Conservation (phyloP, 2,113 vertebrate genomes). For the Neogale vison region DNA sequence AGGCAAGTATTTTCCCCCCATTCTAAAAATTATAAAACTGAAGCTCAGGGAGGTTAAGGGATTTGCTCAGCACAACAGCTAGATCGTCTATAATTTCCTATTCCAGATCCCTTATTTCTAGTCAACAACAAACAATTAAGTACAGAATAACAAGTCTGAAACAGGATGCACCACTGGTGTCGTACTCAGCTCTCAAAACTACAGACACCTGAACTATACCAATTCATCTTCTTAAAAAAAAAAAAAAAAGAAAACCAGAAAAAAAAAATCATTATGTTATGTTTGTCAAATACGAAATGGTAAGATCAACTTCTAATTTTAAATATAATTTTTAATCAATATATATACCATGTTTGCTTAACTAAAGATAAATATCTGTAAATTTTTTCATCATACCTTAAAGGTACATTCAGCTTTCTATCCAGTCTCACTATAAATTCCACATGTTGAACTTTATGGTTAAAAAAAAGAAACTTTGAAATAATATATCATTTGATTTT, state of each 20-base stretch:
- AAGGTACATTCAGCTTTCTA: neutral
- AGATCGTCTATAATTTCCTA: neutral
- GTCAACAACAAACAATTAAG: neutral
- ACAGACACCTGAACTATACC: neutral
- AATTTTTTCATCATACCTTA: neutral
- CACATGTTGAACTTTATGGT: neutral
- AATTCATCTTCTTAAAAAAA: neutral
- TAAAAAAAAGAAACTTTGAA: slow-evolving; percentile 39
- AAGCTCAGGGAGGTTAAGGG: neutral
- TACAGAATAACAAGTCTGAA: neutral
- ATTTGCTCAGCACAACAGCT: slow-evolving; percentile 9
- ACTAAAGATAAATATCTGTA: neutral
- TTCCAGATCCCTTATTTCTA: slow-evolving; percentile 2
- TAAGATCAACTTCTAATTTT: slow-evolving; percentile 13
- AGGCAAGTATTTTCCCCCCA: neutral
- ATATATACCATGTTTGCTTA: neutral
- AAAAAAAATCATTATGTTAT: neutral
- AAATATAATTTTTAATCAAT: neutral
- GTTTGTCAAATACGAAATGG: neutral
- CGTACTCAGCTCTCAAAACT: neutral
- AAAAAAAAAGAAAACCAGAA: neutral
- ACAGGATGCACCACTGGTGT: neutral
- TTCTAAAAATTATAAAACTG: slow-evolving; percentile 41
- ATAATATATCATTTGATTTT: slow-evolving; percentile 36
- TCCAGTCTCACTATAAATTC: neutral